Evolutionary conservation across 2,888 invertebrate genomes (phyloP), one percentile per base, ranked within the genome.

Genomic region (Trachelus iudaicus): DNA sequence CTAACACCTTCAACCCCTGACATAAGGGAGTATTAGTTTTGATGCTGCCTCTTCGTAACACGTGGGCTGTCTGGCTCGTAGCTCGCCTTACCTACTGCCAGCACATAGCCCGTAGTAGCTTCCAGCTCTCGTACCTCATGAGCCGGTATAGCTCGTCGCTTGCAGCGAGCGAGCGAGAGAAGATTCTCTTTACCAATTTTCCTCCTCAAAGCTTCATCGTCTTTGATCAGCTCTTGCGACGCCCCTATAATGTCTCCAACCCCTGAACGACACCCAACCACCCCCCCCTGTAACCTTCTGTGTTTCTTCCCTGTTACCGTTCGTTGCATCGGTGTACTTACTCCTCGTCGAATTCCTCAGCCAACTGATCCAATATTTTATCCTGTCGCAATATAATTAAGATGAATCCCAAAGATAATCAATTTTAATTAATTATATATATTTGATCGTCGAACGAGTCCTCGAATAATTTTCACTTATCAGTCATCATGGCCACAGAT

Each of bases 181-280:
- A 85, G 13, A 15, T 37, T 88, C 89, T 90, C 89, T 89, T 89
- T 89, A 88, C 88, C 90, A 90, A 90, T 90, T 90, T 90, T 90
- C 90, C 87, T 90, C 85, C 87, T 89, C 89, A 88, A 89, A 90
- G 90, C 89, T 86, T 85, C 88, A 89, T 89, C 89, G 89, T 89
- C 89, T 90, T 90, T 90, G 90, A 90, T 90, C 90, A 90, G 90
- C 87, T 88, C 87, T 87, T 84, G 85, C 89, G 85, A 87, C 89
- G 87, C 87, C 87, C 88, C 88, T 85, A 84, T 89, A 89, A 90
- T 87, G 87, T 89, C 86, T 78, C 78, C 80, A 78, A 77, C 80
- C 79, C 76, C 79, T 75, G 56, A 37, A 73, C 80, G 79, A 77
- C 69, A 79, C 78, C 78, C 75, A 77, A 78, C 74, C 76, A 73